Conservation (phyloP, 2,113 vertebrate species). For the Mustelus asterias region DNA sequence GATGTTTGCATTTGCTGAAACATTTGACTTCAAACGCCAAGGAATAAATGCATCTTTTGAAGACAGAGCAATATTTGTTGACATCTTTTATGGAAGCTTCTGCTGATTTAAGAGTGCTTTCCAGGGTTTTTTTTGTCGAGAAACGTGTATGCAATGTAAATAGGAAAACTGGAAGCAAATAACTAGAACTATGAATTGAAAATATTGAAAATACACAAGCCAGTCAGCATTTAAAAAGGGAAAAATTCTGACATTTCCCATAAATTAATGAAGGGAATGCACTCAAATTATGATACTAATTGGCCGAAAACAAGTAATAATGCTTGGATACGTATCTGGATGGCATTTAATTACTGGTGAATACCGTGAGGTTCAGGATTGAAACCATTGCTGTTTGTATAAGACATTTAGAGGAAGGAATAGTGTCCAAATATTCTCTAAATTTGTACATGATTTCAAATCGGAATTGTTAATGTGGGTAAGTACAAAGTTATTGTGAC, state of each 20-base stretch:
- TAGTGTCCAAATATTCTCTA: background rate
- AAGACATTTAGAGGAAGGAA: background rate
- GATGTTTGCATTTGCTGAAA: background rate
- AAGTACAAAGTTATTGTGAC: background rate
- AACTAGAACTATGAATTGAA: background rate
- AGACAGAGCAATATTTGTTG: background rate
- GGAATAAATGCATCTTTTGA: background rate
- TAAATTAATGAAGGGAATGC: background rate
- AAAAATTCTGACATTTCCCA: background rate
- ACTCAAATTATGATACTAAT: background rate
- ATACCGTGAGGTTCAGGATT: background rate
- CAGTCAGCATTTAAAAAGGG: background rate
- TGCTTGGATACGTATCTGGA: background rate
- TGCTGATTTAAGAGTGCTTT: background rate
- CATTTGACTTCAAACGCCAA: slow-evolving; percentile 9
- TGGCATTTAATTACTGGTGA: background rate
- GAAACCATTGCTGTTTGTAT: background rate
- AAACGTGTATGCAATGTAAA: background rate
- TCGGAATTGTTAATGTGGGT: background rate
- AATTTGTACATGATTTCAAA: background rate
- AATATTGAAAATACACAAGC: background rate
- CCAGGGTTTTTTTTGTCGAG: background rate
- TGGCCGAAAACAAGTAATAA: background rate
- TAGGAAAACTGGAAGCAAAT: background rate
- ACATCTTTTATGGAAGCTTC: background rate